phyloP scores from a whole-genome alignment of 2,888 invertebrate species.

The Pristionchus japonicus region DNA sequence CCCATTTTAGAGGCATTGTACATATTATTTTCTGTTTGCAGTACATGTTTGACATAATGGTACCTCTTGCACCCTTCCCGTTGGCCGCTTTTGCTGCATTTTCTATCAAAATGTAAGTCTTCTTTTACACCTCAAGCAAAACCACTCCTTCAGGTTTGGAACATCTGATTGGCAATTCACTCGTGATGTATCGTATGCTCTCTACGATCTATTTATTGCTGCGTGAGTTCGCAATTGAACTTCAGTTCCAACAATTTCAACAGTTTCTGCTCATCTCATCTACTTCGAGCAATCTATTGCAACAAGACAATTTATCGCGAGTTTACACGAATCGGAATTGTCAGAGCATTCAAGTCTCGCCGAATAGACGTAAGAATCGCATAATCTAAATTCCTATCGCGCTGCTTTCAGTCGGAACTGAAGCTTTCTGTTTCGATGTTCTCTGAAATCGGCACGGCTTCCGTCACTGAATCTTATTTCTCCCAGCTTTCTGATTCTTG shows the following conservation, averaged over 20 bases:
- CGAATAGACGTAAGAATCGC: background rate
- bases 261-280: background rate
- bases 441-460: background rate
- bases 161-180: background rate
- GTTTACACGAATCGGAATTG: background rate
- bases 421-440: background rate
- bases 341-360: background rate
- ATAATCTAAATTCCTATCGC: background rate
- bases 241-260: background rate
- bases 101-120: background rate
- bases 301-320: background rate
- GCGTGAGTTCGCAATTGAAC: background rate
- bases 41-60: constrained; percentile 19
- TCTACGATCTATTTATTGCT: background rate
- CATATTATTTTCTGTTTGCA: background rate
- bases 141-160: background rate
- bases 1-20: background rate
- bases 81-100: background rate
- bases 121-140: background rate
- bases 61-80: background rate
- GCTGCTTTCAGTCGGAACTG: background rate
- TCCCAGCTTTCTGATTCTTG: background rate
- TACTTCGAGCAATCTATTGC: background rate
- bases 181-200: background rate
- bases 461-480: background rate